These are phyloP conservation scores for Urophycis tenuis DNA, from an alignment of 2,797 vertebrate genomes.

Conservation along the genomic window DNA sequence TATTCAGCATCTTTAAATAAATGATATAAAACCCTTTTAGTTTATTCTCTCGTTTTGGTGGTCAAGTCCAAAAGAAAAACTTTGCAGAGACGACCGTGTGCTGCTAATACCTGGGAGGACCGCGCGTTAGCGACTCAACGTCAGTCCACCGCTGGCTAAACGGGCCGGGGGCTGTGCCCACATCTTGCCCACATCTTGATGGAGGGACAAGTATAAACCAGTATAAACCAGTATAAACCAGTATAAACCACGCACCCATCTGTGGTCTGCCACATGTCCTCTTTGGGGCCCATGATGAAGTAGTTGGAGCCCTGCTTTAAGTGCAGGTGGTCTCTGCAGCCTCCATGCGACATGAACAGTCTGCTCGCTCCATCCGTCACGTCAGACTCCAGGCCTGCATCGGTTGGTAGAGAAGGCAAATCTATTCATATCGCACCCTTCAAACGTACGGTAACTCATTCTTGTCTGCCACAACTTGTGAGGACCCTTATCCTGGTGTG, in stretches of 20 bases:
- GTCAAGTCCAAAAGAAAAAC: too few relatives aligned
- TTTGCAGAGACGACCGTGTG: too few relatives aligned
- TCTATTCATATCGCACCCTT: neutral
- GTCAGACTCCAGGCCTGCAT: constrained; percentile 56
- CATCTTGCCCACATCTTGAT: neutral
- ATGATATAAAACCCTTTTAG: too few relatives aligned
- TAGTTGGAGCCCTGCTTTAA: constrained; percentile 60
- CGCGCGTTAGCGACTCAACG: too few relatives aligned
- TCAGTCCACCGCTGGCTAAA: too few relatives aligned
- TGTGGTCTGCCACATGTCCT: constrained; percentile 60
- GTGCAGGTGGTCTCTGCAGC: constrained; percentile 58
- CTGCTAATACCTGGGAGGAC: too few relatives aligned
- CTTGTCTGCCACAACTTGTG: neutral
- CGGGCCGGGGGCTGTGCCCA: too few relatives aligned
- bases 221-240: neutral
- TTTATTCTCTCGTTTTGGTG: too few relatives aligned
- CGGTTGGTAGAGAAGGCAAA: neutral
- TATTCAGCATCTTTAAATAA: too few relatives aligned
- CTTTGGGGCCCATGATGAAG: constrained; percentile 62
- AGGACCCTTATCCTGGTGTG: neutral
- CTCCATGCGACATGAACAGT: constrained; percentile 64
- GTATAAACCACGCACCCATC: constrained; percentile 42
- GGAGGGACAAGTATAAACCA: neutral
- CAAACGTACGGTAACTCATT: neutral
- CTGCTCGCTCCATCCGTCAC: constrained; percentile 48